Evolutionary conservation across 2,797 vertebrate genomes (phyloP), one percentile per base, ranked within the genome.

Genomic region (Acrossocheilus fasciatus): DNA sequence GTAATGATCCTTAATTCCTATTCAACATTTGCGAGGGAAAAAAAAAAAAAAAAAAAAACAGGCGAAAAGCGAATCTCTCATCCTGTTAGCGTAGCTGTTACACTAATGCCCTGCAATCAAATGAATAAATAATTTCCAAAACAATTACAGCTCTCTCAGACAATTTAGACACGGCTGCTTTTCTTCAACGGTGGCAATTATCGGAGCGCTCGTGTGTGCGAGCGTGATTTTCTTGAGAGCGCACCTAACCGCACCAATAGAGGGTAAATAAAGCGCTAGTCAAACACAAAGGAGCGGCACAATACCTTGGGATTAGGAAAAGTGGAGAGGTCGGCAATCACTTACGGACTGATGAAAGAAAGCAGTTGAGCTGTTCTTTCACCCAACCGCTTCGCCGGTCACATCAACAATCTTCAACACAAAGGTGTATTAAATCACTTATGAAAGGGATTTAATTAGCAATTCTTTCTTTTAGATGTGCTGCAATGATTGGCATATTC

Each of bases 101-200:
- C 86, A 91, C 92, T 91, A 87, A 90, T 83, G 72, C 57, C 79
- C 45, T 75, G 86, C 88, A 90, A 91, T 91, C 85, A 34, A 78
- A 86, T 88, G 74, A 78, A 90, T 86, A 87, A 69, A 89, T 89
- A 85, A 87, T 87, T 50, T 85, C 72, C 90, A 88, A 91, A 94
- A 93, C 91, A 92, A 85, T 91, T 91, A 92, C 80, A 87, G 87
- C 87, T 82, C 87, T 91, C 87, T 91, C 87, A 89, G 89, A 91
- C 86, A 91, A 86, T 87, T 86, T 91, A 91, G 88, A 89, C 54
- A 64, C 88, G 89, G 91, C 74, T 82, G 70, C 89, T 90, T 81
- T 89, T 82, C 84, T 82, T 92, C 15, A 8, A 70, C 1, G 83
- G 82, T 83, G 70, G 83, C 89, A 92, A 93, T 94, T 93, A 85